Conservation (phyloP, 1,140 invertebrate species). For the Teleopsis dalmanni region DNA sequence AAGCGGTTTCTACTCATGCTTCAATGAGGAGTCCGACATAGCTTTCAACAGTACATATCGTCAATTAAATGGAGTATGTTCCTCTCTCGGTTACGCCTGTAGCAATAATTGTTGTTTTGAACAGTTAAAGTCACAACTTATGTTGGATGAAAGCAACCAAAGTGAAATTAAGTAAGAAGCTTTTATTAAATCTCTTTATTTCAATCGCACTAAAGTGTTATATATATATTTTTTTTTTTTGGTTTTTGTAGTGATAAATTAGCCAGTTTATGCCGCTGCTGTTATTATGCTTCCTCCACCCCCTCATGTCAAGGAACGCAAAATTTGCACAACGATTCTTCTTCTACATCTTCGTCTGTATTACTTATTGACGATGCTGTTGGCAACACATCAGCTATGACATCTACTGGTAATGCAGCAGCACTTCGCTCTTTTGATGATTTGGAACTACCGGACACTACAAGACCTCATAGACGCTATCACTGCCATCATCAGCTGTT, state of each 20-base stretch:
- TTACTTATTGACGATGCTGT: constrained; percentile 49
- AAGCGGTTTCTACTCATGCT: constrained; percentile 80
- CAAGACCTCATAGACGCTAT: constrained; percentile 28
- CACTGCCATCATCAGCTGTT: constrained; percentile 31
- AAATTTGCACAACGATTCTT: constrained; percentile 43
- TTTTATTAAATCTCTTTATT: not conserved
- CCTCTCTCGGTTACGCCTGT: constrained; percentile 15
- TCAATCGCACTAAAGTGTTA: not conserved
- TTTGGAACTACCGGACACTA: constrained; percentile 44
- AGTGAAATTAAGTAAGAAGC: constrained; percentile 34
- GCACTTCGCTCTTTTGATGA: constrained; percentile 56
- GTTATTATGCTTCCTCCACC: constrained; percentile 33
- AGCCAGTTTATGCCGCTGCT: constrained; percentile 39
- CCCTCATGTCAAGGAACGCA: constrained; percentile 17
- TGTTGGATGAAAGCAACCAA: constrained; percentile 43
- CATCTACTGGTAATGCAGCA: constrained; percentile 16
- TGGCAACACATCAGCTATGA: constrained; percentile 10
- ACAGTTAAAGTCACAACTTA: constrained; percentile 40
- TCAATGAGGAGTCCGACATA: constrained; percentile 59
- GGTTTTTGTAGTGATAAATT: constrained; percentile 29
- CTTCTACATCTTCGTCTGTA: constrained; percentile 48
- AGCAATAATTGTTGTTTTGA: constrained; percentile 33
- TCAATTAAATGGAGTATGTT: constrained; percentile 25
- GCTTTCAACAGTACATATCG: constrained; percentile 27
- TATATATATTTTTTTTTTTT: not conserved